Conservation (phyloP, 2,797 vertebrate genomes). For the Notamacropus eugenii region DNA sequence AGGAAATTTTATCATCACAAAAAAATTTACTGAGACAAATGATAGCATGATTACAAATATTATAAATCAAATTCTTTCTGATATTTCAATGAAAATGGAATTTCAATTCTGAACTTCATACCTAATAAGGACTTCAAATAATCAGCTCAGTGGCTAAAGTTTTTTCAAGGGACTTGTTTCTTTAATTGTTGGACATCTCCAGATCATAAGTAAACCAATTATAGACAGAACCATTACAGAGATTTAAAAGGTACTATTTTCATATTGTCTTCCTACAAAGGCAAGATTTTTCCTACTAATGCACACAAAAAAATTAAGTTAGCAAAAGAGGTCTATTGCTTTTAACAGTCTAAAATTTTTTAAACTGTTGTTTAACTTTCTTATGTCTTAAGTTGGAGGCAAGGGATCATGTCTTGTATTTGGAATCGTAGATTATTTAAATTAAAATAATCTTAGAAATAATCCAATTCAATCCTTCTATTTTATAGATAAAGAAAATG, state of each 20-base stretch:
- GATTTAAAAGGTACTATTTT: background rate
- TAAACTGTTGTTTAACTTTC: background rate
- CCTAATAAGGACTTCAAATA: slow-evolving; percentile 16
- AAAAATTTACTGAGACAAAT: background rate
- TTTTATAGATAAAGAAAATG: background rate
- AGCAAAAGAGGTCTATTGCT: background rate
- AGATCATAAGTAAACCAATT: background rate
- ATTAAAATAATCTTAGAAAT: background rate
- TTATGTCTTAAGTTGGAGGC: background rate
- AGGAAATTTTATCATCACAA: background rate
- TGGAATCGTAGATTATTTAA: background rate
- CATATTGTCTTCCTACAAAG: background rate
- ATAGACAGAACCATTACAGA: background rate
- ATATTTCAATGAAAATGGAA: slow-evolving; percentile 42
- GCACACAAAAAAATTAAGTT: background rate
- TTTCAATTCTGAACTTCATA: slow-evolving; percentile 42
- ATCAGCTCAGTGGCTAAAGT: slow-evolving; percentile 7
- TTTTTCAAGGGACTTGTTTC: background rate
- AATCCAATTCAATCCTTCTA: background rate
- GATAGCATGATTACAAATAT: background rate
- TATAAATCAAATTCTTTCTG: slow-evolving; percentile 32
- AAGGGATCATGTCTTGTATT: background rate
- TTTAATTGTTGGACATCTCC: background rate
- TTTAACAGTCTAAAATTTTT: background rate
- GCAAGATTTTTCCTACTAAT: background rate